Evolutionary conservation across 2,888 invertebrate species (phyloP).

Genomic region (Nemotelus nigrinus): DNA sequence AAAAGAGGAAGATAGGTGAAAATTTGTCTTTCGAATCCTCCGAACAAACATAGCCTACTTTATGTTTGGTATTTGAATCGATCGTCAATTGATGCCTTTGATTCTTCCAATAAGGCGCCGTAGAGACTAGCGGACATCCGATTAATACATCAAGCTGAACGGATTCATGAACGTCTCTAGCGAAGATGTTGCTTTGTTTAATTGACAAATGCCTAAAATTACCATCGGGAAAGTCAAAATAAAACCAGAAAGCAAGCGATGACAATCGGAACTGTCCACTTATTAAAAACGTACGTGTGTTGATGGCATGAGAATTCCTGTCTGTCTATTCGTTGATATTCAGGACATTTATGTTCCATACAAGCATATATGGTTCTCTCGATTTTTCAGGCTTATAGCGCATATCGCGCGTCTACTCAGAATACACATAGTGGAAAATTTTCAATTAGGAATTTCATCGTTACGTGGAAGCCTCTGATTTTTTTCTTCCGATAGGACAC

Average conservation of each 20-base stretch:
- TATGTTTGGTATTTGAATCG: no score
- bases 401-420: neutral
- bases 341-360: conserved; percentile 9
- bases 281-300: conserved; percentile 29
- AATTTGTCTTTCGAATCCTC: no score
- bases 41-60: no score
- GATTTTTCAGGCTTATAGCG: conserved; percentile 18
- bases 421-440: conserved; percentile 44
- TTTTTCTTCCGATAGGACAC: conserved; percentile 42
- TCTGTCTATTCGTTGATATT: conserved; percentile 24
- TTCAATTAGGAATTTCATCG: conserved; percentile 46
- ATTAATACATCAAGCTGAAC: no score
- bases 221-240: neutral
- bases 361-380: neutral
- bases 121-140: no score
- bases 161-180: no score
- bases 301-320: conserved; percentile 28
- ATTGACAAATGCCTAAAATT: conserved; percentile 30
- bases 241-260: conserved; percentile 7
- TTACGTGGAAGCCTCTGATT: conserved; percentile 44
- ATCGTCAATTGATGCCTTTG: no score
- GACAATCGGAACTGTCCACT: conserved; percentile 26
- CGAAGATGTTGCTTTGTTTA: neutral
- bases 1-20: no score
- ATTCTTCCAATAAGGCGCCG: no score